These are phyloP conservation scores for Tetrapedia diversipes DNA, from an alignment of 2,888 invertebrate genomes.

Conservation along the genomic window DNA sequence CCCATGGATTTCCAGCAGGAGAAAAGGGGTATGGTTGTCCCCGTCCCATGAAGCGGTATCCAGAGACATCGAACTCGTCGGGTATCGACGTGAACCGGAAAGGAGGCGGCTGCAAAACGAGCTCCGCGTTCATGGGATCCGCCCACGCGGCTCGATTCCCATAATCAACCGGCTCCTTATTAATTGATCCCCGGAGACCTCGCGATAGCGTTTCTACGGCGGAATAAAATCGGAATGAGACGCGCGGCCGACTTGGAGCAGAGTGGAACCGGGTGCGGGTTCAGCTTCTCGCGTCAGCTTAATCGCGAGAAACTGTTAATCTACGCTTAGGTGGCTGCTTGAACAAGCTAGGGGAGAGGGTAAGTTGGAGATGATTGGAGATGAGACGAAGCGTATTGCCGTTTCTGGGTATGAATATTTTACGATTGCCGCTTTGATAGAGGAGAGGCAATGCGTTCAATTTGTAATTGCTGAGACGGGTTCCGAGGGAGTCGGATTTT, in stretches of 20 bases:
- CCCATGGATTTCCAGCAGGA: conserved; percentile 15
- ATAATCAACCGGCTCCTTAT: conserved; percentile 50
- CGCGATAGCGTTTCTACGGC: not conserved
- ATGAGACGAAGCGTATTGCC: no score
- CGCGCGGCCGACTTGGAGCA: not conserved
- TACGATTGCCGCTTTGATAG: no score
- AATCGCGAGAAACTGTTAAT: no score
- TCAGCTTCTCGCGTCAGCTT: conserved; percentile 48
- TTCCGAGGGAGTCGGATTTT: no score
- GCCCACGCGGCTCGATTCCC: conserved; percentile 28
- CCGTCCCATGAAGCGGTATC: conserved; percentile 19
- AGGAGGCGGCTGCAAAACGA: not conserved
- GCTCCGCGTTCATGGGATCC: not conserved
- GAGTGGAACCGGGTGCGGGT: conserved; percentile 31
- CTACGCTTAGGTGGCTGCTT: no score
- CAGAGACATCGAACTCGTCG: not conserved
- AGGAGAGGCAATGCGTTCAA: no score
- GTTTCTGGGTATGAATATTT: no score
- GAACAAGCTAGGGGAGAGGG: no score
- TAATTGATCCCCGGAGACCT: conserved; percentile 53
- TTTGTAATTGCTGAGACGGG: no score
- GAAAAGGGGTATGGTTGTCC: no score
- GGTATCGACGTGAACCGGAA: conserved; percentile 8
- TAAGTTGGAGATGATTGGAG: no score
- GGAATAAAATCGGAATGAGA: not conserved